These are phyloP conservation scores for Irena cyanogastra DNA, from an alignment of 2,113 vertebrate genomes.

Conservation along the genomic window DNA sequence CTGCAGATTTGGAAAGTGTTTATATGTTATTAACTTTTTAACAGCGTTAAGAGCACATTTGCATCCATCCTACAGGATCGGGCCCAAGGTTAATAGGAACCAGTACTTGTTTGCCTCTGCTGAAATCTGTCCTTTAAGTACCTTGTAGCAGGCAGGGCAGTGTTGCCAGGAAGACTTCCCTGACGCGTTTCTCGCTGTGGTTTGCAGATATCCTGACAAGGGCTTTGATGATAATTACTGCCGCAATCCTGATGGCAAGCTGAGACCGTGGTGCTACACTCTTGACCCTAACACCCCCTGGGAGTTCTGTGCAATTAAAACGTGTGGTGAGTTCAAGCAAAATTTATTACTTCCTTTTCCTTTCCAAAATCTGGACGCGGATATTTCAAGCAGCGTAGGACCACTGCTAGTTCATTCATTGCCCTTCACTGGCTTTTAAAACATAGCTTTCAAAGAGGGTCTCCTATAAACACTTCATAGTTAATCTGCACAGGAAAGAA, in stretches of 20 bases:
- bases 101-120: neutral
- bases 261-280: constrained; percentile 95
- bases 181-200: constrained; percentile 69
- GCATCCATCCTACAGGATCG: neutral
- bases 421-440: neutral
- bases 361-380: constrained; percentile 54
- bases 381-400: constrained; percentile 11
- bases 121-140: neutral
- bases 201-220: constrained; percentile 90
- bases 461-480: neutral
- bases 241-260: constrained; percentile 94
- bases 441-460: neutral
- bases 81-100: neutral
- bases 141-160: neutral
- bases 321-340: constrained; percentile 84
- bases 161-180: constrained; percentile 56
- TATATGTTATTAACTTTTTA: neutral
- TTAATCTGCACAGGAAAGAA: neutral
- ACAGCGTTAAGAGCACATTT: neutral
- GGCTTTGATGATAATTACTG: constrained; percentile 99
- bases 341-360: constrained; percentile 81
- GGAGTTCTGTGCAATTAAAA: constrained; percentile 97
- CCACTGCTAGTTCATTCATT: constrained; percentile 26
- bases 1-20: neutral
- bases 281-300: constrained; percentile 89